Percentiles rank a stretch among this genome's conserved stretches.
These are phyloP conservation scores for Cyprinella venusta DNA, from an alignment of 2,797 vertebrate species.

Conservation along the genomic window DNA sequence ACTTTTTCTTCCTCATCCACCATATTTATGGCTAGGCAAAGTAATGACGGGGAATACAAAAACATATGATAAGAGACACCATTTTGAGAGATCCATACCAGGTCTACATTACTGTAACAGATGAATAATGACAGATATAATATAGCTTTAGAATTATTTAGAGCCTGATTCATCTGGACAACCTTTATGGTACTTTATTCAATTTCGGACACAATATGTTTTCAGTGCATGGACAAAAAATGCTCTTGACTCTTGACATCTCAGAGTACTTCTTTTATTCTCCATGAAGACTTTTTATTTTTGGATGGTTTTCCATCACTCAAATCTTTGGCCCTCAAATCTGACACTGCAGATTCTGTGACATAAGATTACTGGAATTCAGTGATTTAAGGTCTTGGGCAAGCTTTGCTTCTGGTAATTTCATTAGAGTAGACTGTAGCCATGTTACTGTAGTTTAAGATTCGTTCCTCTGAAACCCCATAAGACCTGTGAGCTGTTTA, in stretches of 20 bases:
- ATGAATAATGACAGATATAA: not conserved
- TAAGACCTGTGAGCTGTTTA: constrained; percentile 61
- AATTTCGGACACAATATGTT: not conserved
- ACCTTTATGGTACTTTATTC: not conserved
- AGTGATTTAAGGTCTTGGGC: constrained; percentile 18
- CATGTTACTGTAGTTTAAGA: constrained; percentile 55
- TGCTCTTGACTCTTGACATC: constrained; percentile 4
- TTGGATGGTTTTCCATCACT: not conserved
- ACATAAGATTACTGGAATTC: constrained; percentile 23
- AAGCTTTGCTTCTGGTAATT: constrained; percentile 50
- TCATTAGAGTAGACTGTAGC: constrained; percentile 67
- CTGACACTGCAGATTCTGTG: not conserved
- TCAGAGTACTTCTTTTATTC: not conserved
- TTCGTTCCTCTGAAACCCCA: constrained; percentile 61
- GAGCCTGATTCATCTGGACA: not conserved
- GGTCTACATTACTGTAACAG: not conserved
- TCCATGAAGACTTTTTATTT: not conserved
- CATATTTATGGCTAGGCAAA: not conserved
- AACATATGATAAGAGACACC: not conserved
- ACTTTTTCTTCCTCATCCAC: not conserved
- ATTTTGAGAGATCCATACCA: not conserved
- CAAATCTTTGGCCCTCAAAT: not conserved
- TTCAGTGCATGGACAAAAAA: not conserved
- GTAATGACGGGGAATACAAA: not conserved
- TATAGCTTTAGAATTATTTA: not conserved